Conservation (phyloP, 2,888 invertebrate species). For the Odontocolon sp. region DNA sequence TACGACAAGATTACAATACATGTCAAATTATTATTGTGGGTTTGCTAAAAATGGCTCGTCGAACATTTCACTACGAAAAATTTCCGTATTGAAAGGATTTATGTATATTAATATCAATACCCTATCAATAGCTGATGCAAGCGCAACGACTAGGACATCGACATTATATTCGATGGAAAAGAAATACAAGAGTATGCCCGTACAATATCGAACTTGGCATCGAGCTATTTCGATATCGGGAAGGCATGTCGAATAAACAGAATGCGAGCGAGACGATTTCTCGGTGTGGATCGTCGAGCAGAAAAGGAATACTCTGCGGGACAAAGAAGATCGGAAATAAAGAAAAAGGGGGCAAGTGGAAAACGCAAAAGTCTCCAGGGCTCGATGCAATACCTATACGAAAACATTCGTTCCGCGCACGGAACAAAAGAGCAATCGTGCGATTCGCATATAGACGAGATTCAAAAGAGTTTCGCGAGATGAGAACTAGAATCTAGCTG, state of each 20-base stretch:
- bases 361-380: constrained; percentile 29
- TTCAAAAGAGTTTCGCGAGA: constrained; percentile 62
- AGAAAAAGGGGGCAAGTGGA: not conserved
- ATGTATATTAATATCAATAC: no score
- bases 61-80: no score
- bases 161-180: not conserved
- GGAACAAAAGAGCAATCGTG: constrained; percentile 67
- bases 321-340: not conserved
- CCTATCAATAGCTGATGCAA: not conserved
- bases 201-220: constrained; percentile 35
- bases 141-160: not conserved
- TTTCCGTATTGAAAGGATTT: no score
- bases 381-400: constrained; percentile 55
- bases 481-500: constrained; percentile 7
- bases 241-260: constrained; percentile 31
- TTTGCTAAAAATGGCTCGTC: no score
- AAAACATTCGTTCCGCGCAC: constrained; percentile 64
- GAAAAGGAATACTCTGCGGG: not conserved
- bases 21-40: no score
- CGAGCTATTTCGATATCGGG: constrained; percentile 32
- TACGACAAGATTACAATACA: no score
- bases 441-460: constrained; percentile 72
- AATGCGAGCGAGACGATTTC: constrained; percentile 3
- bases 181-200: constrained; percentile 8
- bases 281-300: constrained; percentile 16